Base-by-base conservation (phyloP, 2,797 vertebrate genomes). In the Enteromius treurensis region DNA sequence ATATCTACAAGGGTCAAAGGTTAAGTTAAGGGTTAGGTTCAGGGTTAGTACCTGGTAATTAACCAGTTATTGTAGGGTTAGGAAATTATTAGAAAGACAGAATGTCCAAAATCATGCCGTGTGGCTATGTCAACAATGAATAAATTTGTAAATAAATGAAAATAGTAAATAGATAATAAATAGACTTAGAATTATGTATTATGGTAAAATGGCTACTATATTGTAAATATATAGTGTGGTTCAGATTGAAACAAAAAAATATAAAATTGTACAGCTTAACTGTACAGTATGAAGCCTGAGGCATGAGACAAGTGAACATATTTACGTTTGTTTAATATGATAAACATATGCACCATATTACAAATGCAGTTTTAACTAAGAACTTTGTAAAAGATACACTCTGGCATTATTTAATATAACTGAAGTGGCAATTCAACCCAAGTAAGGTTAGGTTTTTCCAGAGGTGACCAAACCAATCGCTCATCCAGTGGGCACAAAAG, bases 401-500 rank as follows among this genome's bases (percentile, higher is more conserved):
- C 19, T 53, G 5, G 9, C 29, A 32, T 53, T 58, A 79, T 65
- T 75, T 82, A 86, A 42, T 47, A 29, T 10, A 37, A 34, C 68
- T 81, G 21, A 74, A 80, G 51, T 3, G 67, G 51, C 15, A 75
- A 17, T 68, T 90, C 90, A 60, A 77, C 21, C 93, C 95, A 95
- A 11, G 62, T 88, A 32, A 94, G 47, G 86, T 90, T 95, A 34
- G 94, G 87, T 7, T 76, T 82, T 29, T 70, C 65, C 49, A 90
- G 80, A 4, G 91, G 89, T 26, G 88, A 85, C 88, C 91, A 92
- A 49, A 62, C 88, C 19, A 85, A 19, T 23, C 88, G 90, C 45
- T 29, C 81, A 49, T 93, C 91, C 80, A 88, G 89, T n/a, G 87
- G 88, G 83, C 91, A 90, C 6, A 74, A 84, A n/a, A 77, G 88